A percentile compares a stretch with the other conserved stretches of the same genome.
Conservation (phyloP, 1,140 invertebrate genomes). For the Drepana arcuata region DNA sequence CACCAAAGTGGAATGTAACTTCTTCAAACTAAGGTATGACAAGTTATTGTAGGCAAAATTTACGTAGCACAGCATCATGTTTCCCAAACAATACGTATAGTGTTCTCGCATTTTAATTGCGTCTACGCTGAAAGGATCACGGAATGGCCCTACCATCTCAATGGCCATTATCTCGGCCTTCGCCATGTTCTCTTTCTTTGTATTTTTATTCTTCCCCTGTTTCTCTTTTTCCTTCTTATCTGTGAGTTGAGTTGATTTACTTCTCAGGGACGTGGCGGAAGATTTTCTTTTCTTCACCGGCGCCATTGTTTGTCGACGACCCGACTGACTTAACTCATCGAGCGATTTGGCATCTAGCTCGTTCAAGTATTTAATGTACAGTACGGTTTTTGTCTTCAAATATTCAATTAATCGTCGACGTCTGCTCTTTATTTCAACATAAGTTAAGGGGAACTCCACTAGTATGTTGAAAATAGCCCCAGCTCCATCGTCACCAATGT, state of each 20-base stretch:
- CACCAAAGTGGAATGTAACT: constrained; percentile 16
- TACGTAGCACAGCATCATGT: constrained; percentile 28
- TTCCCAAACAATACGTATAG: constrained; percentile 22
- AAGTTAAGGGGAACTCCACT: constrained; percentile 32
- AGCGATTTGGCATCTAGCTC: constrained; percentile 11
- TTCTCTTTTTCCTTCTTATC: neutral
- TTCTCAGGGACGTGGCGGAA: constrained; percentile 13
- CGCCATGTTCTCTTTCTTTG: neutral
- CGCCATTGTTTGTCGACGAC: constrained; percentile 17
- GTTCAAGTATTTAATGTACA: constrained; percentile 17
- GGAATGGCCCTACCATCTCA: constrained; percentile 23
- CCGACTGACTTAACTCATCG: constrained; percentile 16
- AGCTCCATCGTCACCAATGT: constrained; percentile 31
- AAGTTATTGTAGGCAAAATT: constrained; percentile 40
- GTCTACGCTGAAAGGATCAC: constrained; percentile 19
- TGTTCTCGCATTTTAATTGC: constrained; percentile 10
- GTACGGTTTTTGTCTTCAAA: constrained; percentile 19
- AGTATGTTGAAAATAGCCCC: constrained; percentile 22
- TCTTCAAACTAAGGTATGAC: constrained; percentile 19
- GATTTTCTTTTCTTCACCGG: constrained; percentile 13
- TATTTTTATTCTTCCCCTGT: neutral
- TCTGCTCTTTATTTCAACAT: constrained; percentile 21
- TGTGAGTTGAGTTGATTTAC: constrained; percentile 5
- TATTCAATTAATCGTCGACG: constrained; percentile 20
- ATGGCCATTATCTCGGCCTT: constrained; percentile 20